Conservation (phyloP, 23 tunicate genomes). For the Aplidium turbinatum region DNA sequence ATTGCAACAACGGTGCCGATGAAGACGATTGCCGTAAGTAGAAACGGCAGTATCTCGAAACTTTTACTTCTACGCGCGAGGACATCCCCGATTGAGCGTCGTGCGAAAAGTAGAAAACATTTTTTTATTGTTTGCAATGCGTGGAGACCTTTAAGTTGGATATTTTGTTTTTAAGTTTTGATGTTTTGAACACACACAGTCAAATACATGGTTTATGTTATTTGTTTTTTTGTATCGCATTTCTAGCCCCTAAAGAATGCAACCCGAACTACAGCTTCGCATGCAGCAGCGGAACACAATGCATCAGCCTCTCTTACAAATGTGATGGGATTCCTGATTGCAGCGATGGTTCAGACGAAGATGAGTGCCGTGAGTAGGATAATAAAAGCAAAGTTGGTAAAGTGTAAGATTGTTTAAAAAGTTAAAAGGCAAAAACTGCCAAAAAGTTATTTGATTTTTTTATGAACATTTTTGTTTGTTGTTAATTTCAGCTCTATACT, state of each 20-base stretch:
- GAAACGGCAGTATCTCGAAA: too few species aligned
- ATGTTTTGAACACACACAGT: neutral
- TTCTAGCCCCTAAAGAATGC: slow-evolving; percentile 49
- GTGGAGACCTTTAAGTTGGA: neutral
- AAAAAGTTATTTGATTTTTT: too few species aligned
- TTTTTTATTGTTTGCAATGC: neutral
- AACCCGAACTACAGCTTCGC: slow-evolving; percentile 48
- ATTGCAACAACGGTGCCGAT: slow-evolving; percentile 70
- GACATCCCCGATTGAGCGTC: too few species aligned
- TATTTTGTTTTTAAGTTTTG: neutral
- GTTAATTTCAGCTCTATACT: too few species aligned
- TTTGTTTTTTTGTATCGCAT: too few species aligned
- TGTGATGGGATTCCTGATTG: slow-evolving; percentile 80
- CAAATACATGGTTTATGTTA: too few species aligned
- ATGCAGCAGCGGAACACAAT: slow-evolving; percentile 46
- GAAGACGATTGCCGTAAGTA: slow-evolving; percentile 83
- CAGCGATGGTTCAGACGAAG: slow-evolving; percentile 83
- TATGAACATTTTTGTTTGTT: too few species aligned
- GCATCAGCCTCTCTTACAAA: slow-evolving; percentile 34
- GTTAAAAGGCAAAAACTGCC: too few species aligned
- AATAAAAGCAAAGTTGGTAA: too few species aligned
- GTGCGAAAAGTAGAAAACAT: too few species aligned
- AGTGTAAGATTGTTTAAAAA: too few species aligned
- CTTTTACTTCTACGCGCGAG: too few species aligned
- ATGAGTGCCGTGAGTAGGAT: slow-evolving; percentile 66